Evolutionary conservation across 2,888 invertebrate species (phyloP), one percentile per base, ranked within the genome.

Genomic region (Hermodice carunculata): DNA sequence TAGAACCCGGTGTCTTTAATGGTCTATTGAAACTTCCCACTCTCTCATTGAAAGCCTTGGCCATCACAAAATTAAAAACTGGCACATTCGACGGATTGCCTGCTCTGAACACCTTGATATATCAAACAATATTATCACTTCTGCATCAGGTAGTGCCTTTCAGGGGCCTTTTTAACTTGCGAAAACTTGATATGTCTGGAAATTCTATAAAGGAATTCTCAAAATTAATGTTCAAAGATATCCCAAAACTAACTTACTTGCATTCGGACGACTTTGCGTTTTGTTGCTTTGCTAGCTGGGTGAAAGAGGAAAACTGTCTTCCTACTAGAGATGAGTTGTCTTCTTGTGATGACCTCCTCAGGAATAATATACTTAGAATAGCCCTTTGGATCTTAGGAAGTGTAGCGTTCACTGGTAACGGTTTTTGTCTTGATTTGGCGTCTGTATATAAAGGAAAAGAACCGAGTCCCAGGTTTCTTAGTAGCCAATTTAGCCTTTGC

Each of bases 391-490:
- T 76, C 19, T 63, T 69, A n/a, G 76, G 75, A 3, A 17, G 64
- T 14, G 42, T 69, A 24, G 70, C 76, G 4, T 24, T 74, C 2
- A n/a, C 67, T 3, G 77, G 76, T 1, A 77, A 77, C 59, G 42
- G n/a, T 51, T 4, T 22, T 64, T 19, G 70, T 67, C 1, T 31
- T 77, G 2, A 17, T 74, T 0, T 71, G 66, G 31, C 49, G 73
- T 0, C 4, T 61, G 0, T 64, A 8, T 37, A 81, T 54, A 73
- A 81, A 57, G 63, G 75, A 74, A 19, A 68, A 65, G 22, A 73
- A 79, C 74, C 40, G 79, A 71, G 75, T 80, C 74, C 76, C 80
- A 70, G 70, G 69, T 19, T 61, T 70, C 3, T 70, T 77, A 56
- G 66, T 75, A 1, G 53, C 64, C 0, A 71, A 74, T 56, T 65